phyloP scores from a whole-genome alignment of 2,113 vertebrate species.

The Syrrhaptes paradoxus region DNA sequence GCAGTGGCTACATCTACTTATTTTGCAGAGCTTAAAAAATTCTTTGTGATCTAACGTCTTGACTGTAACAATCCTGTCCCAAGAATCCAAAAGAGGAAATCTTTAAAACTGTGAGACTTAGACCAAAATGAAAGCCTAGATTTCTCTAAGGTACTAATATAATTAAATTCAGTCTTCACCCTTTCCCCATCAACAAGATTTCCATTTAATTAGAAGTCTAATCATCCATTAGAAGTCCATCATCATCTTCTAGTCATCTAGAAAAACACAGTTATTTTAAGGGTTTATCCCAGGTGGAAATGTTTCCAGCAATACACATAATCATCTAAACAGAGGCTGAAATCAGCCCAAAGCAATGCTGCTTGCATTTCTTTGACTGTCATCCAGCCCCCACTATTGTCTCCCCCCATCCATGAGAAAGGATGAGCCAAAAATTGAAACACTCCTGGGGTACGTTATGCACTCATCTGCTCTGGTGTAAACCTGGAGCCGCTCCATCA shows the following conservation, averaged over 20 bases:
- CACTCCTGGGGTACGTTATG: not conserved
- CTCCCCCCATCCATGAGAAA: not conserved
- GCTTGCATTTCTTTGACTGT: not conserved
- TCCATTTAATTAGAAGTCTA: not conserved
- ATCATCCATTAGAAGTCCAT: no score
- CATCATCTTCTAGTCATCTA: not conserved
- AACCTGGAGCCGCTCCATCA: not conserved
- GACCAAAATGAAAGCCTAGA: not conserved
- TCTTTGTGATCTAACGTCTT: not conserved
- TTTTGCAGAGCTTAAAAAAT: not conserved
- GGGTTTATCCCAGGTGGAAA: not conserved
- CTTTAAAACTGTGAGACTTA: not conserved
- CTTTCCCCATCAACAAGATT: not conserved
- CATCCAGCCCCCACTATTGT: not conserved
- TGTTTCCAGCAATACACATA: not conserved
- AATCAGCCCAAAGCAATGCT: not conserved
- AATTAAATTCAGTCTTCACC: not conserved
- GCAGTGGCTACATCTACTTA: not conserved
- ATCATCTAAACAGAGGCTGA: not conserved
- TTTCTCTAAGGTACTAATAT: not conserved
- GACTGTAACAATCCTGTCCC: not conserved
- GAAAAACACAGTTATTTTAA: not conserved
- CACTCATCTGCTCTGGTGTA: not conserved
- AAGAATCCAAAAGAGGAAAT: not conserved
- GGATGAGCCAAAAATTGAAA: not conserved